Evolutionary conservation across 2,888 invertebrate genomes (phyloP), one percentile per base, ranked within the genome.

Genomic region (Idaea biselata): DNA sequence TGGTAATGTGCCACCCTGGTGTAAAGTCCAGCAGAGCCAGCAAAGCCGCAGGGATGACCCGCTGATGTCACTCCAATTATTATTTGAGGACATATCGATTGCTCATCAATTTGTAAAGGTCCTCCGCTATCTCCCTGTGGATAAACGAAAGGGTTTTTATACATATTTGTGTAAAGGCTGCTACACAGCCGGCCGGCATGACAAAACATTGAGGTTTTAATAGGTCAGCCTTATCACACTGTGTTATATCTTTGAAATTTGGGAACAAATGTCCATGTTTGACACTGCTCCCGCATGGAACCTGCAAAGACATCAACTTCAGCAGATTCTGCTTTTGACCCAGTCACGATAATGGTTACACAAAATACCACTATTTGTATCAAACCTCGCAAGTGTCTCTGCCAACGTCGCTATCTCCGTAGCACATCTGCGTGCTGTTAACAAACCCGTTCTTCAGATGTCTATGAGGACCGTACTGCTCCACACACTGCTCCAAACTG

Each of bases 51-150:
- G n/a, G 83, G 67, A 67, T 78, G 76, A 59, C 93, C 88, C 69
- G 91, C 78, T 8, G 91, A 93, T 3, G 93, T 93, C 0, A 94
- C 75, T 0, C 94, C 94, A 0, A 93, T 74, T 0, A 94, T 69
- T 4, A 84, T 83, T 70, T 92, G 91, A 83, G 93, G 86, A 65
- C 94, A 94, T 0, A 63, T 14, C 32, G n/a, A 25, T n/a, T n/a
- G 58, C 3, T n/a, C 7, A n/a, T 58, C 33, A 16, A 93, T 72
- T 56, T 85, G 84, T 6, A 95, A 79, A 0, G 95, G 95, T 0
- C 95, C 95, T 6, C 95, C 95, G 64, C 94, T 94, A 84, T 95
- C 95, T 6, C 95, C 95, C 94, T 94, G 78, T 4, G 76, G 67
- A 63, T 32, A 32, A 32, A 11, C 6, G 32, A 32, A 32, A 32